Percentiles rank a stretch among this genome's conserved stretches.
Conservation (phyloP, 2,797 vertebrate species). For the Halcyon smyrnensis region DNA sequence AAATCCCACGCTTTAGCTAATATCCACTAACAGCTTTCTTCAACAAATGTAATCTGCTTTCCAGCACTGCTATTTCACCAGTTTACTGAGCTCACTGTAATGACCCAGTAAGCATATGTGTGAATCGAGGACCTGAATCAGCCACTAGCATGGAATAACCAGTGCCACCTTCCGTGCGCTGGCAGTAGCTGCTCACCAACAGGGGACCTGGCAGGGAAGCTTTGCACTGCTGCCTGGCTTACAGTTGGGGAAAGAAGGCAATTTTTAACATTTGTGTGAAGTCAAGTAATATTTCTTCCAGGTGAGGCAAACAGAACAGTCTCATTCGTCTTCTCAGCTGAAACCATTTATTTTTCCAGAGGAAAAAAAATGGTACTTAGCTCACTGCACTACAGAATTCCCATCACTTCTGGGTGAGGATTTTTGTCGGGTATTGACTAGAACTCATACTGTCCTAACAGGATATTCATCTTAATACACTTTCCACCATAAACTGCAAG, state of each 20-base stretch:
- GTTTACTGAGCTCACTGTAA: neutral
- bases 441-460: neutral
- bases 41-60: neutral
- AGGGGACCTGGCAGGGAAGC: neutral
- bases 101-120: fast-evolving
- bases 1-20: neutral
- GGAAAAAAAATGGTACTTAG: neutral
- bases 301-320: neutral
- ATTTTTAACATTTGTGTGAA: neutral
- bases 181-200: neutral
- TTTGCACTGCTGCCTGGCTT: neutral
- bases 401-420: neutral
- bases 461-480: neutral
- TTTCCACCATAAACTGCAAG: neutral
- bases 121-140: neutral
- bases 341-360: neutral
- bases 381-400: neutral
- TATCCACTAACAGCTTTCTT: neutral
- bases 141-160: neutral
- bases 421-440: neutral
- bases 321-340: neutral
- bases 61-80: neutral
- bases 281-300: neutral
- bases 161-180: neutral
- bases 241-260: neutral